These are phyloP conservation scores for Drosophila picticornis DNA, from an alignment of 2,888 invertebrate species.

Conservation along the genomic window DNA sequence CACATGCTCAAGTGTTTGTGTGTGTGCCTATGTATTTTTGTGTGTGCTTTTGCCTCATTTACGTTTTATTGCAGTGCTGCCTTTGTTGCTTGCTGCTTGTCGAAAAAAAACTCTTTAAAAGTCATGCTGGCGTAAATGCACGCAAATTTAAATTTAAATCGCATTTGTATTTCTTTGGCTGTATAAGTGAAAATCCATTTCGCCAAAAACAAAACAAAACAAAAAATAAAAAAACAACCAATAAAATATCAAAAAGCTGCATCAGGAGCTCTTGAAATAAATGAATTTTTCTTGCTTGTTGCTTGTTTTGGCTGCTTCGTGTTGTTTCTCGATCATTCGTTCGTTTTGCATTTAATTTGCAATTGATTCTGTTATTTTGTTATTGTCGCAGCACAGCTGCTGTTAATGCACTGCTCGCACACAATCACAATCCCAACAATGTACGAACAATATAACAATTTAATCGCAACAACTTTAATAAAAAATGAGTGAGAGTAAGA, in stretches of 20 bases:
- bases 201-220: conserved; percentile 10
- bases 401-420: conserved; percentile 55
- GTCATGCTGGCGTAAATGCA: conserved; percentile 82
- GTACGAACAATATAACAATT: conserved; percentile 41
- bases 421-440: conserved; percentile 37
- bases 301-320: conserved; percentile 17
- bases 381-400: conserved; percentile 33
- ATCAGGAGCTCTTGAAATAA: conserved; percentile 31
- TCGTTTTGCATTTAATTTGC: conserved; percentile 49
- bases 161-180: conserved; percentile 50
- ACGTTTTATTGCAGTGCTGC: conserved; percentile 36
- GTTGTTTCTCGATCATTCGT: conserved; percentile 28
- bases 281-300: conserved; percentile 35
- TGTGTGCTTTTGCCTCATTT: conserved; percentile 65
- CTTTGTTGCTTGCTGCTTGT: conserved; percentile 35
- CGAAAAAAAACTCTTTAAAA: conserved; percentile 67
- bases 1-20: conserved; percentile 45
- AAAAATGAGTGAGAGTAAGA: conserved; percentile 18
- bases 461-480: conserved; percentile 31
- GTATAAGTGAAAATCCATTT: conserved; percentile 59
- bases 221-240: conserved; percentile 18
- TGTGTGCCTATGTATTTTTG: conserved; percentile 1
- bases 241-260: conserved; percentile 31
- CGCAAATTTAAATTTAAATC: conserved; percentile 80
- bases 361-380: conserved; percentile 51